phyloP scores from a whole-genome alignment of 2,797 vertebrate genomes.

The Meda fulgida region DNA sequence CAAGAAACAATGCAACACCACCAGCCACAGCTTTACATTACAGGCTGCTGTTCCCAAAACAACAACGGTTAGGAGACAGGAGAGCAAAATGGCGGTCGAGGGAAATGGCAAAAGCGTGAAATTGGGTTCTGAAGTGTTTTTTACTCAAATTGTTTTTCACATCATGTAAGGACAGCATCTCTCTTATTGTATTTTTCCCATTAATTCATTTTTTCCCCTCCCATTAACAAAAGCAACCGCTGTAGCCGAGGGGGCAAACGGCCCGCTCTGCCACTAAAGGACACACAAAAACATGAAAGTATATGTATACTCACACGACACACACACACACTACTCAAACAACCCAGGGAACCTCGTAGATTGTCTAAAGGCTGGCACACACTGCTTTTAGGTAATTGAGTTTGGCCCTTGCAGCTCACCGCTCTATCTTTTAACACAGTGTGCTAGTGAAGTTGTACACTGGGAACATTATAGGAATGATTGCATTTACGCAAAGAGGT shows the following conservation, averaged over 20 bases:
- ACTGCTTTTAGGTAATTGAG: slow-evolving; percentile 48
- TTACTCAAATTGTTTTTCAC: background rate
- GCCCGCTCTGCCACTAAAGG: slow-evolving; percentile 57
- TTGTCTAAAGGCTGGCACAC: slow-evolving; percentile 10
- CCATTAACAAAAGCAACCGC: slow-evolving; percentile 39
- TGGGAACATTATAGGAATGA: background rate
- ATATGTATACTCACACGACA: slow-evolving; percentile 30
- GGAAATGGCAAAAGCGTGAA: background rate
- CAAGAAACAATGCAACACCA: slow-evolving; percentile 11
- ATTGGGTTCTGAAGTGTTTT: background rate
- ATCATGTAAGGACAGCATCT: background rate
- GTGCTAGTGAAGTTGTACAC: slow-evolving; percentile 7
- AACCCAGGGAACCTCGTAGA: slow-evolving; percentile 23
- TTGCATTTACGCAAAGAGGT: slow-evolving; percentile 29
- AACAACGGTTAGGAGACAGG: slow-evolving; percentile 51
- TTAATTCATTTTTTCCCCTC: background rate
- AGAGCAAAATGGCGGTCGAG: background rate
- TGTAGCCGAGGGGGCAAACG: slow-evolving; percentile 57
- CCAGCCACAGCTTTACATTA: slow-evolving; percentile 4
- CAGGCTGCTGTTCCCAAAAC: slow-evolving; percentile 39
- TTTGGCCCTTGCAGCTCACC: slow-evolving; percentile 39
- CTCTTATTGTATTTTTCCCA: background rate
- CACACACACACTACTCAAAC: slow-evolving; percentile 19
- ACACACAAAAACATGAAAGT: slow-evolving; percentile 33
- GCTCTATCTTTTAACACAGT: slow-evolving; percentile 31